Evolutionary conservation across 2,888 invertebrate genomes (phyloP).

Genomic region (Pterostichus niger): DNA sequence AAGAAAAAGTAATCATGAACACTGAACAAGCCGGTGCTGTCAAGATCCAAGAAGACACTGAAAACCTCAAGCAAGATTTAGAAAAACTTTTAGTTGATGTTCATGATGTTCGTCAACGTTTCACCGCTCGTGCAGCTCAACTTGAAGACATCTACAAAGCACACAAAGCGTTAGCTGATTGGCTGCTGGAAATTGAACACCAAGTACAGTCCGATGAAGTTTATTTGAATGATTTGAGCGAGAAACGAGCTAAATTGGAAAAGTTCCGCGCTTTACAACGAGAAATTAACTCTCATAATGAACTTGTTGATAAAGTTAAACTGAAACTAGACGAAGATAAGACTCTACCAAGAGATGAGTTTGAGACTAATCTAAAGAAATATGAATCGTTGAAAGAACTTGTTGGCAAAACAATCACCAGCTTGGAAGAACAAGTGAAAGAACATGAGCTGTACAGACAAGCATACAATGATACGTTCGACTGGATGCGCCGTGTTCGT

Average conservation of each 20-base stretch:
- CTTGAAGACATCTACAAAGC: constrained; percentile 93
- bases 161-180: constrained; percentile 89
- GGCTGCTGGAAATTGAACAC: constrained; percentile 93
- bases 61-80: constrained; percentile 92
- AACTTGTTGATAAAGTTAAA: constrained; percentile 88
- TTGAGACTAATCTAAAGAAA: constrained; percentile 84
- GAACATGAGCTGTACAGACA: constrained; percentile 93
- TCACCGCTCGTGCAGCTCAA: constrained; percentile 87
- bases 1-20: constrained; percentile 95
- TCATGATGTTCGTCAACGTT: constrained; percentile 87
- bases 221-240: constrained; percentile 90
- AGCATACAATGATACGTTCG: constrained; percentile 88
- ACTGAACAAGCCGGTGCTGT: constrained; percentile 93
- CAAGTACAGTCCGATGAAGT: constrained; percentile 88
- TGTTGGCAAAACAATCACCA: constrained; percentile 84
- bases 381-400: constrained; percentile 85
- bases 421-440: constrained; percentile 89
- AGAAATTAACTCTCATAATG: constrained; percentile 89
- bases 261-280: constrained; percentile 91
- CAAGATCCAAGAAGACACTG: constrained; percentile 95
- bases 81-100: constrained; percentile 91
- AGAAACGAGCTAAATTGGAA: constrained; percentile 93
- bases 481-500: constrained; percentile 90
- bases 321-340: constrained; percentile 85
- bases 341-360: constrained; percentile 83